Conservation (phyloP, 2,797 vertebrate species). For the Sebastes alutus region DNA sequence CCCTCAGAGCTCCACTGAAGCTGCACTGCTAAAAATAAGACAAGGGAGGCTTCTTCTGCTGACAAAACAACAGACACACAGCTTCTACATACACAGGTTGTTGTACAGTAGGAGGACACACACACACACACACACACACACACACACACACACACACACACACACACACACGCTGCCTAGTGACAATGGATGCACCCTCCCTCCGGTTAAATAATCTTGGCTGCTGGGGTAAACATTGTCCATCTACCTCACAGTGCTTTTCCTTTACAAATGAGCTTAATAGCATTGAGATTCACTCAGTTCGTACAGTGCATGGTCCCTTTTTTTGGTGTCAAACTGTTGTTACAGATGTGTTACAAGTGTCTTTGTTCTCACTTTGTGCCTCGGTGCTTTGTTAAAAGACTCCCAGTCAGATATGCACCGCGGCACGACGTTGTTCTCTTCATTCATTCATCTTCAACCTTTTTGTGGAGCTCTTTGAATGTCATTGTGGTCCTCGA, state of each 20-base stretch:
- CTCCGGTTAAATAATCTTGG: conserved; percentile 50
- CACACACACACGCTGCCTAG: conserved; percentile 44
- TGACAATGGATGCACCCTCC: conserved; percentile 64
- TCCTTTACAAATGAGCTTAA: conserved; percentile 67
- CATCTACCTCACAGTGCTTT: conserved; percentile 68
- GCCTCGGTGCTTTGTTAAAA: conserved; percentile 12
- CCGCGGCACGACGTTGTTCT: neutral
- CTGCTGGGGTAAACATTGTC: conserved; percentile 38
- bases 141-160: neutral
- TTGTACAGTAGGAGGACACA: conserved; percentile 50
- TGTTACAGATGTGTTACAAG: conserved; percentile 24
- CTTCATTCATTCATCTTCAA: neutral
- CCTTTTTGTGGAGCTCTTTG: neutral
- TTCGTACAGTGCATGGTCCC: conserved; percentile 68
- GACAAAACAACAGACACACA: conserved; percentile 73
- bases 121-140: conserved; percentile 35
- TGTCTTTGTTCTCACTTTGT: conserved; percentile 42
- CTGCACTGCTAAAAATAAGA: conserved; percentile 82
- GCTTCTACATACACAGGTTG: conserved; percentile 51
- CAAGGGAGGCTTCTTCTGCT: conserved; percentile 77
- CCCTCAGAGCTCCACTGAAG: conserved; percentile 71
- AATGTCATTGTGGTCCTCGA: conserved; percentile 4
- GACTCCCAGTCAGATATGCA: conserved; percentile 19
- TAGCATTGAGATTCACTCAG: conserved; percentile 42
- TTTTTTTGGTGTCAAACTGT: conserved; percentile 65